These are phyloP conservation scores for Apis mellifera DNA, from an alignment of 1,140 invertebrate genomes.

Conservation along the genomic window DNA sequence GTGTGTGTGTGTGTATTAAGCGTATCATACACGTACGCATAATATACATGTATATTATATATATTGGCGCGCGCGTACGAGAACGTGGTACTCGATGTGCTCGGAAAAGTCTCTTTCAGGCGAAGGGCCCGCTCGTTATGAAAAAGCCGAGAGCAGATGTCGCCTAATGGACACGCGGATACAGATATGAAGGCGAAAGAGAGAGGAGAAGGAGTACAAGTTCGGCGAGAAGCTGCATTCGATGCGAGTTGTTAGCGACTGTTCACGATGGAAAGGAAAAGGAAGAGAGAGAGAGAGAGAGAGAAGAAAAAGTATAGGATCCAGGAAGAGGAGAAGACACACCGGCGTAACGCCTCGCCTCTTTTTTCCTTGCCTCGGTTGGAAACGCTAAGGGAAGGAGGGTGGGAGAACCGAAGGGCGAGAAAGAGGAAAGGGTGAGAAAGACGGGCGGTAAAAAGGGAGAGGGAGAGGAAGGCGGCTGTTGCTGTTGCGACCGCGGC, in stretches of 20 bases:
- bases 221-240: conserved; percentile 67
- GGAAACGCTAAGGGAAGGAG: conserved; percentile 34
- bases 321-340: conserved; percentile 39
- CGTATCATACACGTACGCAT: not conserved
- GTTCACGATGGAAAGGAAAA: conserved; percentile 69
- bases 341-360: conserved; percentile 21
- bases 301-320: conserved; percentile 17
- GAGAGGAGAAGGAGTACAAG: conserved; percentile 51
- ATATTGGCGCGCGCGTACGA: not conserved
- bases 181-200: conserved; percentile 51
- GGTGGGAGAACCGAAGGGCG: conserved; percentile 17
- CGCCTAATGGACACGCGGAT: conserved; percentile 63
- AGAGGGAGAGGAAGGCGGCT: conserved; percentile 66
- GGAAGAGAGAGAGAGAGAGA: conserved; percentile 74
- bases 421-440: conserved; percentile 42
- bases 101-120: conserved; percentile 35
- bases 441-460: not conserved
- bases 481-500: conserved; percentile 79
- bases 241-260: conserved; percentile 74
- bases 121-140: conserved; percentile 55
- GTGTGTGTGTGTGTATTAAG: not conserved
- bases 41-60: not conserved
- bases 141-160: conserved; percentile 71
- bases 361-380: conserved; percentile 28
- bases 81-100: conserved; percentile 35